Conservation (phyloP, 1,140 invertebrate genomes). For the Tetramorium parvispinum region DNA sequence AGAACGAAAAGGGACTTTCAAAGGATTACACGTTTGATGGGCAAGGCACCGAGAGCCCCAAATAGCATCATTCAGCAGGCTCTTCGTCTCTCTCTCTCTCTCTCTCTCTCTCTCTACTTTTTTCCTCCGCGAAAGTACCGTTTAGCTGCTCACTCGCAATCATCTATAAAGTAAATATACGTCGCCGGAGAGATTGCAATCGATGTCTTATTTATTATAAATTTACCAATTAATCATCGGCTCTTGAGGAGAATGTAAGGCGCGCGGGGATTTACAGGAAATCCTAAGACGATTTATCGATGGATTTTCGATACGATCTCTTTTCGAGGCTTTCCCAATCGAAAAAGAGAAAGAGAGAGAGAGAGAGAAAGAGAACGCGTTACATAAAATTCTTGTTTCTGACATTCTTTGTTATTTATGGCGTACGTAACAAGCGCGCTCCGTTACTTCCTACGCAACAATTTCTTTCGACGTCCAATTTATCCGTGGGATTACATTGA, state of each 20-base stretch:
- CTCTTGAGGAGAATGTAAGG: not conserved
- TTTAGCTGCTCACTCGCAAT: not conserved
- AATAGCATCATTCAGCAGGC: conserved; percentile 41
- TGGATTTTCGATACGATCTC: conserved; percentile 9
- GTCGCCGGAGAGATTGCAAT: not conserved
- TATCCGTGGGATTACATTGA: conserved; percentile 3
- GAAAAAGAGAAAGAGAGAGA: not conserved
- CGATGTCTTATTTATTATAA: conserved; percentile 33
- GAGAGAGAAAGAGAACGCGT: not conserved
- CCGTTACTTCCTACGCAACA: conserved; percentile 9
- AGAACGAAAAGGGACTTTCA: conserved; percentile 46
- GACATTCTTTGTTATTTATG: conserved; percentile 19
- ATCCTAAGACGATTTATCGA: conserved; percentile 16
- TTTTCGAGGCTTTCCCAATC: not conserved
- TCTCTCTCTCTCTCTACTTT: not conserved
- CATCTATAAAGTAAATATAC: conserved; percentile 8
- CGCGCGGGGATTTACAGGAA: not conserved
- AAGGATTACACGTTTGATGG: conserved; percentile 52
- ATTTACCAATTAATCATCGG: conserved; percentile 11
- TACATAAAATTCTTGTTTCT: conserved; percentile 16
- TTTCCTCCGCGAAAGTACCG: not conserved
- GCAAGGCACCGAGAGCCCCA: conserved; percentile 14
- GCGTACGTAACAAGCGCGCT: conserved; percentile 9
- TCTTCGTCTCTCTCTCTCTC: not conserved
- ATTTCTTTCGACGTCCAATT: conserved; percentile 19